phyloP scores from a whole-genome alignment of 2,797 vertebrate genomes.

The Leuciscus waleckii region DNA sequence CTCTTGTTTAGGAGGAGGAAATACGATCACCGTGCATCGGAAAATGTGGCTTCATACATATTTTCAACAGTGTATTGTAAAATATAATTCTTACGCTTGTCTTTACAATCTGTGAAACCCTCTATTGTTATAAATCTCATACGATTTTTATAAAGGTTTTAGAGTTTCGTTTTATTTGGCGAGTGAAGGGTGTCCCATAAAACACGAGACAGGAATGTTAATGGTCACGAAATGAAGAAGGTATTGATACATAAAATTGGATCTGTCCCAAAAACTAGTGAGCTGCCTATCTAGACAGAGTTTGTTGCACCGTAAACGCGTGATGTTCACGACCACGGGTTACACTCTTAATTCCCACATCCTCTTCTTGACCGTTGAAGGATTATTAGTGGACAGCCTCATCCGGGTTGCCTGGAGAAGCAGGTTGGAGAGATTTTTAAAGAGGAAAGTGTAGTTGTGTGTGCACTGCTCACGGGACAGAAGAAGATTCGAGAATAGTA shows the following conservation, averaged over 20 bases:
- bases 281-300: background rate
- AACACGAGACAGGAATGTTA: slow-evolving; percentile 29
- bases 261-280: background rate
- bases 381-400: background rate
- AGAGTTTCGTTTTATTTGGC: slow-evolving; percentile 3
- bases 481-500: no score
- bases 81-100: background rate
- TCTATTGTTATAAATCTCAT: background rate
- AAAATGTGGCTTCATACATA: background rate
- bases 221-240: background rate
- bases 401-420: background rate
- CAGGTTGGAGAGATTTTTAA: background rate
- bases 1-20: background rate
- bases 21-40: background rate
- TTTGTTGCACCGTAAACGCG: background rate
- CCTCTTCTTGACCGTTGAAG: background rate
- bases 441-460: background rate
- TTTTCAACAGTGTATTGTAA: background rate
- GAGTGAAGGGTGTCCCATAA: background rate
- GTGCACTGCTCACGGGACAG: background rate
- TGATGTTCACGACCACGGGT: background rate
- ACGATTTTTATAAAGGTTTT: background rate
- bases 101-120: background rate
- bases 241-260: background rate
- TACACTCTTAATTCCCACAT: background rate